Conservation (phyloP, 2,888 invertebrate species). For the Lobophora halterata region DNA sequence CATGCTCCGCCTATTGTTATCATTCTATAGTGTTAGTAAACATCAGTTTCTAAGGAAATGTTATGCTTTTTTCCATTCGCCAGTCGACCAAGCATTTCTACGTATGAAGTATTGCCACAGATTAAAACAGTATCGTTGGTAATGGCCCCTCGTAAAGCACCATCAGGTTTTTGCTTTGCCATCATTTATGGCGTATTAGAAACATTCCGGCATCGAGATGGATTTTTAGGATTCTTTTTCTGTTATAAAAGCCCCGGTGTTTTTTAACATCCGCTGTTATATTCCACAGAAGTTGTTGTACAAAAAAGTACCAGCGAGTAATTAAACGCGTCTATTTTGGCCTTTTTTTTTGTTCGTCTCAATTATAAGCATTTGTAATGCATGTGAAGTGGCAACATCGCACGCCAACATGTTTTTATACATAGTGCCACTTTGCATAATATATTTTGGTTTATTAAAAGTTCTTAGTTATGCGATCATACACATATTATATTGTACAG, state of each 20-base stretch:
- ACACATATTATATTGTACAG: too few relatives aligned
- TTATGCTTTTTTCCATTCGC: constrained; percentile 9
- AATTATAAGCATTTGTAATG: background rate
- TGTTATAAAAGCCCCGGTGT: constrained; percentile 5
- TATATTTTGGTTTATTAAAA: too few relatives aligned
- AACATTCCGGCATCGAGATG: constrained; percentile 30
- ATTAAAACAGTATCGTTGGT: background rate
- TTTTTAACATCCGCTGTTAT: constrained; percentile 8
- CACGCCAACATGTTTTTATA: background rate
- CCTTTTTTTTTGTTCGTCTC: constrained; percentile 3
- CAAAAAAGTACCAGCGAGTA: constrained; percentile 2
- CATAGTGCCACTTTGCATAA: too few relatives aligned
- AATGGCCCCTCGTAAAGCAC: background rate
- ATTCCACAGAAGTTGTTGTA: constrained; percentile 2
- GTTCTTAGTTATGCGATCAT: too few relatives aligned
- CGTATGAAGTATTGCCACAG: constrained; percentile 6
- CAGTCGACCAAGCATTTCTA: constrained; percentile 14
- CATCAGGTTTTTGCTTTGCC: constrained; percentile 6
- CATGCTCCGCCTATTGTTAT: constrained; percentile 7
- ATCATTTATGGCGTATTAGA: constrained; percentile 22
- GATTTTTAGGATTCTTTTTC: constrained; percentile 35
- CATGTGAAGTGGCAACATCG: background rate
- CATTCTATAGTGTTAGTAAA: constrained; percentile 17
- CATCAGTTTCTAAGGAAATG: constrained; percentile 11
- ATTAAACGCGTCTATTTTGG: constrained; percentile 7